These are phyloP conservation scores for Oenanthe oenanthe DNA, from an alignment of 2,113 vertebrate species.

Conservation along the genomic window DNA sequence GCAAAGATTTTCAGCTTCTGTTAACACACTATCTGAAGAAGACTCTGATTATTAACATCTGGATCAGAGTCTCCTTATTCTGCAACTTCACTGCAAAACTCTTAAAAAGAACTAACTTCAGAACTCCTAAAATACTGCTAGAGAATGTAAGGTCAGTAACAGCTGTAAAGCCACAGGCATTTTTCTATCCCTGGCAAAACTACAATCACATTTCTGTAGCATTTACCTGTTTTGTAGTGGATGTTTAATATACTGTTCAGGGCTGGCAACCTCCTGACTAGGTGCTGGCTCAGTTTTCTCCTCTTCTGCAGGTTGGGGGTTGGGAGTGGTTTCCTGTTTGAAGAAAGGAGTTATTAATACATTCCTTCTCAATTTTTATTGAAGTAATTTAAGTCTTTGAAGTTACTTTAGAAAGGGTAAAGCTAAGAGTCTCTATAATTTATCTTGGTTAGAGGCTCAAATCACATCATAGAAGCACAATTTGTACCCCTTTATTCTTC, in stretches of 20 bases:
- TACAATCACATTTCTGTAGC: background rate
- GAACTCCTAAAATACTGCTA: background rate
- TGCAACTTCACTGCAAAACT: background rate
- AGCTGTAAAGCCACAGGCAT: background rate
- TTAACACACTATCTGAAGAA: background rate
- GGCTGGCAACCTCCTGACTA: conserved; percentile 84
- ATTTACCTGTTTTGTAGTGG: conserved; percentile 94
- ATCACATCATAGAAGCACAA: background rate
- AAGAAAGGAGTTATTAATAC: conserved; percentile 18
- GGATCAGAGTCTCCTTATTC: background rate
- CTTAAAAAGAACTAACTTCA: background rate
- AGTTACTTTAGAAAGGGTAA: background rate
- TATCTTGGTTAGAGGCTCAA: background rate
- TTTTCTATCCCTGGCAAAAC: background rate
- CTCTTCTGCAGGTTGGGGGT: conserved; percentile 84
- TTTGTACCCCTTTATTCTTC: background rate
- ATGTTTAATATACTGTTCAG: conserved; percentile 94
- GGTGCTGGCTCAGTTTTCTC: conserved; percentile 81
- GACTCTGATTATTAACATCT: background rate
- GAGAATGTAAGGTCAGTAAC: background rate
- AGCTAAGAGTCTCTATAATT: background rate
- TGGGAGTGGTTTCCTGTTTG: conserved; percentile 84
- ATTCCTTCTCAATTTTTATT: background rate
- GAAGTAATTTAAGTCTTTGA: background rate
- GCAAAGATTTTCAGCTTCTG: background rate